Evolutionary conservation across 2,888 invertebrate genomes (phyloP).

Genomic region (Cremastinae sp.): DNA sequence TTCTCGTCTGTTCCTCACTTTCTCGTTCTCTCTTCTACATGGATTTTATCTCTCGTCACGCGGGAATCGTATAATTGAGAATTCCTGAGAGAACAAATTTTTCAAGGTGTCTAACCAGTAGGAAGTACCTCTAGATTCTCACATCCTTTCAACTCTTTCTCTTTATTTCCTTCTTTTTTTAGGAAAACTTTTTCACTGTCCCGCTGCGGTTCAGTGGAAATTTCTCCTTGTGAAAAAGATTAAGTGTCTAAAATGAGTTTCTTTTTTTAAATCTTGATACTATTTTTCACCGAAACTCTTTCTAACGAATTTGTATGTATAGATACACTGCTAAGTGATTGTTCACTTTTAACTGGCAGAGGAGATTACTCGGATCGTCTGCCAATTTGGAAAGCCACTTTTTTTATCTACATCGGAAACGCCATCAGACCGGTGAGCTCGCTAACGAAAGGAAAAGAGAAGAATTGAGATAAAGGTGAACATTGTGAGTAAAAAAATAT

Average conservation of each 20-base stretch:
- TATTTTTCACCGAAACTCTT: too few relatives aligned
- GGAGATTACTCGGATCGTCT: too few relatives aligned
- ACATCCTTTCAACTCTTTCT: slow-evolving; percentile 19
- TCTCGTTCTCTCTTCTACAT: slow-evolving; percentile 2
- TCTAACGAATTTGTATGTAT: too few relatives aligned
- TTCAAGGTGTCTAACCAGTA: slow-evolving; percentile 33
- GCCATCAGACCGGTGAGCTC: too few relatives aligned
- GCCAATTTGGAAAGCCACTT: too few relatives aligned
- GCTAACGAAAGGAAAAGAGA: background rate
- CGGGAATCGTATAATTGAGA: slow-evolving; percentile 58
- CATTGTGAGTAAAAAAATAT: slow-evolving; percentile 8
- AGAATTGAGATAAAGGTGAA: background rate
- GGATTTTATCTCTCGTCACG: slow-evolving; percentile 46
- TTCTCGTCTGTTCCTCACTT: slow-evolving; percentile 30
- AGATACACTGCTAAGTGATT: too few relatives aligned
- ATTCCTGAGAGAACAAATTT: slow-evolving; percentile 52
- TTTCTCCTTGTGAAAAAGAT: background rate
- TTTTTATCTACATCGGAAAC: too few relatives aligned
- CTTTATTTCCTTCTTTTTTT: slow-evolving; percentile 6
- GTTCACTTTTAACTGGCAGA: too few relatives aligned
- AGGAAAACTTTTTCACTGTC: background rate
- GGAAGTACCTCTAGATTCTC: slow-evolving; percentile 16
- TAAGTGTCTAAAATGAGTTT: too few relatives aligned
- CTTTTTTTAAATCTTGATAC: too few relatives aligned
- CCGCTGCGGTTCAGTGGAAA: background rate